These are phyloP conservation scores for Cryptops parisi DNA, from an alignment of 2,888 invertebrate genomes.

Conservation along the genomic window DNA sequence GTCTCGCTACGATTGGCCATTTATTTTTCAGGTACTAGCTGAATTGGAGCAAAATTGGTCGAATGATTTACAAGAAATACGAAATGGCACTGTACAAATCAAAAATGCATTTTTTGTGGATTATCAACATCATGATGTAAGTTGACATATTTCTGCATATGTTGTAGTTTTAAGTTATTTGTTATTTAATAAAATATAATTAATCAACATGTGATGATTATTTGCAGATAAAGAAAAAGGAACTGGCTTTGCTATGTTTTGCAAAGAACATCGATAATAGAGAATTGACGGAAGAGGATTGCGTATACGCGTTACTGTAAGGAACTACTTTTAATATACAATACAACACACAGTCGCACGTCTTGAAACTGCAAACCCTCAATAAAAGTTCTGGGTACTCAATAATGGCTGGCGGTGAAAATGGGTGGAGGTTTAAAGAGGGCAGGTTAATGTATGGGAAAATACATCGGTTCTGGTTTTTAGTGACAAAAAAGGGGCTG, in stretches of 20 bases:
- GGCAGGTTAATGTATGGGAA: too few species aligned
- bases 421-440: too few species aligned
- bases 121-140: slow-evolving; percentile 30
- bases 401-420: too few species aligned
- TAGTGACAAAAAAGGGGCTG: too few species aligned
- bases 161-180: too few species aligned
- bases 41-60: slow-evolving; percentile 32
- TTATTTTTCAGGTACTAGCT: slow-evolving; percentile 25
- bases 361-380: too few species aligned
- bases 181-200: too few species aligned
- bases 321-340: background rate
- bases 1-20: background rate
- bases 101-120: slow-evolving; percentile 30
- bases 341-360: too few species aligned
- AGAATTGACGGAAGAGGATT: slow-evolving; percentile 11
- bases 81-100: background rate
- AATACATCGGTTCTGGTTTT: too few species aligned
- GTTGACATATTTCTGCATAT: background rate
- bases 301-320: slow-evolving; percentile 7
- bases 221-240: slow-evolving; percentile 28
- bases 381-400: too few species aligned
- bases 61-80: slow-evolving; percentile 24
- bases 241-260: slow-evolving; percentile 30
- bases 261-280: slow-evolving; percentile 29
- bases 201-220: too few species aligned